Evolutionary conservation across 2,888 invertebrate genomes (phyloP).

Genomic region (Mythimna pallens): DNA sequence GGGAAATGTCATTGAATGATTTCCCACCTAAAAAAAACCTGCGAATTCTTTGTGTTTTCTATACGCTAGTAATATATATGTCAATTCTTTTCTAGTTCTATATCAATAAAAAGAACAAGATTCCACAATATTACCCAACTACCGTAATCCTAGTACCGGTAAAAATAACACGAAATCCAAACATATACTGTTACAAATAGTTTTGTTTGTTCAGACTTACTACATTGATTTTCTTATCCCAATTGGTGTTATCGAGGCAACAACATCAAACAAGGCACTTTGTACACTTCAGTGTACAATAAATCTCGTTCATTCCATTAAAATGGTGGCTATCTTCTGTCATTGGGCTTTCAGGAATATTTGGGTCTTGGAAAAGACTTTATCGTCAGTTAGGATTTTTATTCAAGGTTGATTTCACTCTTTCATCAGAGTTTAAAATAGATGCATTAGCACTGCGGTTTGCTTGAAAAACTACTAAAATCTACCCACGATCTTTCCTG

Average conservation of each 20-base stretch:
- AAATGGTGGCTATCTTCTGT: slow-evolving; percentile 22
- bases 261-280: slow-evolving; percentile 39
- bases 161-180: slow-evolving; percentile 29
- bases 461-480: too few relatives aligned
- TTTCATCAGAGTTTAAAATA: not conserved
- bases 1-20: too few relatives aligned
- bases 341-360: slow-evolving; percentile 24
- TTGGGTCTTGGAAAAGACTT: not conserved
- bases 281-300: slow-evolving; percentile 39
- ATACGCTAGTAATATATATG: too few relatives aligned
- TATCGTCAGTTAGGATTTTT: not conserved
- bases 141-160: not conserved
- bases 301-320: slow-evolving; percentile 39
- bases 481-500: too few relatives aligned
- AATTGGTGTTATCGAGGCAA: slow-evolving; percentile 25
- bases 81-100: not conserved
- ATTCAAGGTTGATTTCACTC: not conserved
- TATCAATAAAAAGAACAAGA: not conserved
- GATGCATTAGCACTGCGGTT: not conserved
- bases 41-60: not conserved
- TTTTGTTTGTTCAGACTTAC: slow-evolving; percentile 28
- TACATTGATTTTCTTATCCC: slow-evolving; percentile 30
- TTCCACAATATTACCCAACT: not conserved
- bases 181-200: slow-evolving; percentile 31
- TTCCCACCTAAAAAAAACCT: too few relatives aligned